Evolutionary conservation across 2,797 vertebrate species (phyloP).

Genomic region (Rhynchonycteris naso): DNA sequence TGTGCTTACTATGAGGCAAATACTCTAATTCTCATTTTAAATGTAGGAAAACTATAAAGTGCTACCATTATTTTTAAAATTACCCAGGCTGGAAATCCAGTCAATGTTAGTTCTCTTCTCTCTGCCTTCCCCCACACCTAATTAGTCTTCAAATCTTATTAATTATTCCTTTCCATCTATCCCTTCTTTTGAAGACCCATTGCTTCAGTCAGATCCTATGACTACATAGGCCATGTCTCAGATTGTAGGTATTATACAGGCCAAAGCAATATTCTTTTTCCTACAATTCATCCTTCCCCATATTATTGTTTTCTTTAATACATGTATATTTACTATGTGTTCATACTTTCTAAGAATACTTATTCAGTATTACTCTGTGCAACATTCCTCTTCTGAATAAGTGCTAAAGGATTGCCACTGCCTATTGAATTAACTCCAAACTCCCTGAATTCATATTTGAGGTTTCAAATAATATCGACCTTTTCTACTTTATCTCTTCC

Average conservation of each 20-base stretch:
- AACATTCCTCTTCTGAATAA: neutral
- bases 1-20: neutral
- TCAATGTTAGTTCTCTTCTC: neutral
- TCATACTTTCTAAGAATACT: neutral
- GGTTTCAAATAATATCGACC: neutral
- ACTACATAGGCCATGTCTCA: neutral
- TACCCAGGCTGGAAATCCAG: neutral
- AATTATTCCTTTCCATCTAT: neutral
- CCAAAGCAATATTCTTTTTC: neutral
- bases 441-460: neutral
- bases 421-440: neutral
- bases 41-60: neutral
- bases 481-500: neutral
- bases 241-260: neutral
- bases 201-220: neutral
- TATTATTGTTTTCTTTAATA: conserved; percentile 10
- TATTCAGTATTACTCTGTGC: neutral
- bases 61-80: neutral
- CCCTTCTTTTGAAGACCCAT: neutral
- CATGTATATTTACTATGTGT: neutral
- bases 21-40: neutral
- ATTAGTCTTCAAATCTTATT: neutral
- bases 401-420: neutral
- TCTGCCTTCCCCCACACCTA: neutral
- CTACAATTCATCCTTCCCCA: neutral